Base-by-base conservation (phyloP, 2,888 invertebrate genomes). In the Xestia ashworthii region DNA sequence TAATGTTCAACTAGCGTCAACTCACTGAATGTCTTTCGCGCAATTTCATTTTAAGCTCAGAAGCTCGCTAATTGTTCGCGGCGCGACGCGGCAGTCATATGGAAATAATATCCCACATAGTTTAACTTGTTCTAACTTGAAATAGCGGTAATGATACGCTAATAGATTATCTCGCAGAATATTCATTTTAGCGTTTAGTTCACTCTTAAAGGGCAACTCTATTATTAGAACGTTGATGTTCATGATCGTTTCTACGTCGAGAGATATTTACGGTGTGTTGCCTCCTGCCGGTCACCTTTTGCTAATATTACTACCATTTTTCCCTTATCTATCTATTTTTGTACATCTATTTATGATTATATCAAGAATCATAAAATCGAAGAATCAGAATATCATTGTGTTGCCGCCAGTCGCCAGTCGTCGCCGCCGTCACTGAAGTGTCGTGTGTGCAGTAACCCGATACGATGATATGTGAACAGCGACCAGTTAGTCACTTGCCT, bases 111-210 rank as follows among this genome's bases (percentile, higher is more conserved):
- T 19, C 50, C 55, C 38, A 32, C 41, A 50, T 55, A 48, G n/a
- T 77, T 64, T 32, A 41, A 48, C 53, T 76, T n/a, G n/a, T 41
- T 19, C 8, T 22, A 50, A 55, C 16, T 19, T n/a, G 32, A 44
- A 11, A 32, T 16, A 16, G 14, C 14, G 25, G 22, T 50, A 3
- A 65, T 55, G 19, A 58, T 70, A 66, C 50, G 32, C 14, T 50
- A 65, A 66, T 70, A 50, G 8, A 38, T 70, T 25, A n/a, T 58
- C 14, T 77, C 41, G 14, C 55, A 65, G 22, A 71, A 58, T 66
- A 50, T 66, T 16, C 3, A 65, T 77, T 48, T 12, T 5, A 65
- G 41, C 32, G 50, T 48, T 41, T 8, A 53, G n/a, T 58, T 46
- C 16, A 22, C 11, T 65, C 70, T 14, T 32, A 65, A 64, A 78